Conservation (phyloP, 2,888 invertebrate species). For the Sacculina carcini region DNA sequence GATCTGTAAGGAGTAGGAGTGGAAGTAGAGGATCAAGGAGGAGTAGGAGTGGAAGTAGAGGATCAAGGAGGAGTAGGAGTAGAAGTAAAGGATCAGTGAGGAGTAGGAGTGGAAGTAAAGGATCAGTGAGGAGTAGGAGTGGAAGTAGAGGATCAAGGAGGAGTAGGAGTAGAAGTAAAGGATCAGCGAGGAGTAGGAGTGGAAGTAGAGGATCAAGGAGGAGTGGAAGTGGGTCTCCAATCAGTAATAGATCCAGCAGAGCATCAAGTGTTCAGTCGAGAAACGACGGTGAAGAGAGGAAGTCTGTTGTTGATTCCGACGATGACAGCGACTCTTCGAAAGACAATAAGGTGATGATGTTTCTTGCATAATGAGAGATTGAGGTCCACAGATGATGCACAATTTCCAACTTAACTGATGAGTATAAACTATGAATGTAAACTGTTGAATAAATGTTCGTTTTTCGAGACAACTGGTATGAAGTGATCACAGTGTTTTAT, state of each 20-base stretch:
- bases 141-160: neutral
- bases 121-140: neutral
- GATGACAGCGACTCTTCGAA: neutral
- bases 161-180: conserved; percentile 4
- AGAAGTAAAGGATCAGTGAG: neutral
- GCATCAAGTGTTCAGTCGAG: neutral
- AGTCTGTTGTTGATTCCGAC: neutral
- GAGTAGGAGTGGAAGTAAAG: neutral
- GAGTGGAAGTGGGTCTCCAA: neutral
- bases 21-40: conserved; percentile 2
- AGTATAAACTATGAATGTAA: no score
- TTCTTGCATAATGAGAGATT: neutral
- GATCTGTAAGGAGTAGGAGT: neutral
- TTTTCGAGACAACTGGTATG: neutral
- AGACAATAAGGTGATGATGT: neutral
- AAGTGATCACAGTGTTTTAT: neutral
- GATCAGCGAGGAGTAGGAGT: neutral
- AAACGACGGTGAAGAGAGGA: neutral
- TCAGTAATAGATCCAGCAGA: neutral
- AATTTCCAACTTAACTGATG: no score
- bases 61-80: neutral
- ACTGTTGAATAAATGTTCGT: neutral
- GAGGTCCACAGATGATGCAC: no score
- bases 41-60: conserved; percentile 5
- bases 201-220: neutral